Conservation (phyloP, 2,113 vertebrate genomes). For the Cyprinus carpio region DNA sequence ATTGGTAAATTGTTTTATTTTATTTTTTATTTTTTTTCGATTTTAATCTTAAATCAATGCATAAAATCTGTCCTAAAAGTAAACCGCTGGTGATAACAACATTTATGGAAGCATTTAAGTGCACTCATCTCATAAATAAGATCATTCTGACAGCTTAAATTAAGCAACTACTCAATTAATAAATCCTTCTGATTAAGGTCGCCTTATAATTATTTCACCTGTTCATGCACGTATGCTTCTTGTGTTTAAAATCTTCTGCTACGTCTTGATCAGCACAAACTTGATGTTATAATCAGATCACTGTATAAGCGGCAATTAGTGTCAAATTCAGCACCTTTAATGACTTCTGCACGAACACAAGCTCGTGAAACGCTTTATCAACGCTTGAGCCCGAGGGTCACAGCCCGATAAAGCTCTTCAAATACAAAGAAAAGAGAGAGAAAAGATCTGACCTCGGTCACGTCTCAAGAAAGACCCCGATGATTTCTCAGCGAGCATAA, state of each 20-base stretch:
- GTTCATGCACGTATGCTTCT: background rate
- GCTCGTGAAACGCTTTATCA: slow-evolving; percentile 64
- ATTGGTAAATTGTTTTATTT: too few relatives aligned
- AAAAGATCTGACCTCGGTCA: slow-evolving; percentile 72
- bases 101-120: background rate
- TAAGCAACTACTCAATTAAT: background rate
- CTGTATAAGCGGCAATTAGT: slow-evolving; percentile 49
- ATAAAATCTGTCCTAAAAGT: background rate
- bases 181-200: background rate
- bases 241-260: slow-evolving; percentile 17
- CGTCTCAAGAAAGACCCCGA: slow-evolving; percentile 66
- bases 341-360: slow-evolving; percentile 57
- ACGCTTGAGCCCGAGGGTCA: slow-evolving; percentile 26
- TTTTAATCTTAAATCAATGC: background rate
- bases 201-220: slow-evolving; percentile 1
- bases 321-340: slow-evolving; percentile 63
- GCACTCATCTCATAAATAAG: background rate
- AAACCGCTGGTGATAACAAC: background rate
- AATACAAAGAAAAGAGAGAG: slow-evolving; percentile 42
- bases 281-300: background rate
- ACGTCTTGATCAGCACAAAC: slow-evolving; percentile 43
- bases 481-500: slow-evolving; percentile 70
- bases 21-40: background rate
- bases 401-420: slow-evolving; percentile 55
- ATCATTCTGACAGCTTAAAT: background rate